Evolutionary conservation across 2,888 invertebrate genomes (phyloP).

Genomic region (Drosophila paranaensis): DNA sequence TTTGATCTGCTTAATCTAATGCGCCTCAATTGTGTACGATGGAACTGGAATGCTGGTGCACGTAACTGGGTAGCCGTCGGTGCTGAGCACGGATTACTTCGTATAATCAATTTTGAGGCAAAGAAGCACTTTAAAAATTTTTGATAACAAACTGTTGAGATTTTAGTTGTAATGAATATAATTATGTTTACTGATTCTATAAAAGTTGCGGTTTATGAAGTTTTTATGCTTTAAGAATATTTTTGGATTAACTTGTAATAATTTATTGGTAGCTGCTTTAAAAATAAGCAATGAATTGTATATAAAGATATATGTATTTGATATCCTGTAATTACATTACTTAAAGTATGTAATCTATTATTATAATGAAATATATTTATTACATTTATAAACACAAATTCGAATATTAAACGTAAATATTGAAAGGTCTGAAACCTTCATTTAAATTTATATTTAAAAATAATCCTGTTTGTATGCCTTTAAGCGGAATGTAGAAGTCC

Average conservation of each 20-base stretch:
- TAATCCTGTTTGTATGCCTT: neutral
- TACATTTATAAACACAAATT: constrained; percentile 37
- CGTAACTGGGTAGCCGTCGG: constrained; percentile 77
- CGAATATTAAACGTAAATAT: constrained; percentile 22
- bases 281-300: constrained; percentile 19
- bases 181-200: constrained; percentile 20
- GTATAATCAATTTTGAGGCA: constrained; percentile 65
- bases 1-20: constrained; percentile 58
- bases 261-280: constrained; percentile 37
- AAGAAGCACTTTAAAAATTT: constrained; percentile 35
- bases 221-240: constrained; percentile 1
- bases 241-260: constrained; percentile 34
- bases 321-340: constrained; percentile 25
- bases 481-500: neutral
- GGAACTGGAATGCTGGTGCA: constrained; percentile 77
- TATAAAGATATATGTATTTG: constrained; percentile 20
- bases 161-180: constrained; percentile 21
- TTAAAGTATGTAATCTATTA: constrained; percentile 28
- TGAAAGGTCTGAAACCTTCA: neutral
- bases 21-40: constrained; percentile 77
- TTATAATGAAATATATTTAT: constrained; percentile 36
- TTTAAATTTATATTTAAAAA: too few relatives aligned
- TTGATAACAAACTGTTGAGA: constrained; percentile 22
- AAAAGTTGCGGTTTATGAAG: constrained; percentile 7
- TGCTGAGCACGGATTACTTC: constrained; percentile 82